Conservation (phyloP, 64 coral and sea anemone species). For the Stylophora pistillata region DNA sequence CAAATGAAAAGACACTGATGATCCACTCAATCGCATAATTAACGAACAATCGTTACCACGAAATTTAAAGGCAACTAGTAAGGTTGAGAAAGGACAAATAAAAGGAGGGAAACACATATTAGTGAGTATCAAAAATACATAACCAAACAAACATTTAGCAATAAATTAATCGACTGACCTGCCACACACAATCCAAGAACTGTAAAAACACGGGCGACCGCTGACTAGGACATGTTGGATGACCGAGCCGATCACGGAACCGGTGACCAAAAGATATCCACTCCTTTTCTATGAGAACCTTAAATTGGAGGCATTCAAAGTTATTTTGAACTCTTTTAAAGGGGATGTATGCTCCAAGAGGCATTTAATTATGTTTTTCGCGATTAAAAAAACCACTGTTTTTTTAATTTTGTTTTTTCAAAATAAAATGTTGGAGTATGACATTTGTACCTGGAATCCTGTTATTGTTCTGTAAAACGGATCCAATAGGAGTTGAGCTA, state of each 20-base stretch:
- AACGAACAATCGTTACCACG: too few species aligned
- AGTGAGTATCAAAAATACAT: background rate
- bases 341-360: too few species aligned
- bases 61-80: too few species aligned
- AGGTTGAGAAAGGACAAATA: background rate
- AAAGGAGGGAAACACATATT: background rate
- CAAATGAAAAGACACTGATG: too few species aligned
- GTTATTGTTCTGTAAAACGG: slow-evolving; percentile 95
- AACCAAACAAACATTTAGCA: too few species aligned
- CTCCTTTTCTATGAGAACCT: slow-evolving; percentile 97
- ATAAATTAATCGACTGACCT: slow-evolving; percentile 34
- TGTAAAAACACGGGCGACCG: slow-evolving; percentile 92
- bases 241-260: slow-evolving; percentile 86
- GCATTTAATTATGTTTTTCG: too few species aligned
- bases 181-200: slow-evolving; percentile 96
- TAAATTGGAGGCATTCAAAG: background rate
- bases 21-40: too few species aligned
- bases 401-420: background rate
- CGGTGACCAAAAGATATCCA: slow-evolving; percentile 99
- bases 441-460: slow-evolving; percentile 74
- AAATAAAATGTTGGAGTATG: background rate
- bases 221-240: slow-evolving; percentile 88
- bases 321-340: too few species aligned
- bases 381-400: too few species aligned
- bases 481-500: slow-evolving; percentile 87